A percentile compares a stretch with the other conserved stretches of the same genome.
Conservation (phyloP, 2,113 vertebrate genomes). For the Clarias batrachus region DNA sequence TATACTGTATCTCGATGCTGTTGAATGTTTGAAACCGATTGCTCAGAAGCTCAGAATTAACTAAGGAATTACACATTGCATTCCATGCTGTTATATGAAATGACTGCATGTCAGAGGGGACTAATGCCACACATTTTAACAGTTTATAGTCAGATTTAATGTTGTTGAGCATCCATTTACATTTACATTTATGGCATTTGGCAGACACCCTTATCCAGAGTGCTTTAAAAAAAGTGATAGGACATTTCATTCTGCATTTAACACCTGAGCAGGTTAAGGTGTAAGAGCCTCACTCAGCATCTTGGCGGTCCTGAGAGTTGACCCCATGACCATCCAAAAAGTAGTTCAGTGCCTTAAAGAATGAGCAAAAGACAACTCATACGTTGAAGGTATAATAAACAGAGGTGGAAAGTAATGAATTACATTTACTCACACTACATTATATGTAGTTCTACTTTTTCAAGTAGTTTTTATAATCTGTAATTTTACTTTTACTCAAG, state of each 20-base stretch:
- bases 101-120: neutral
- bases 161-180: neutral
- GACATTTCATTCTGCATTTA: neutral
- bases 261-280: neutral
- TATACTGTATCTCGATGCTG: neutral
- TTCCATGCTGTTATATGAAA: neutral
- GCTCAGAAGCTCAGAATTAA: neutral
- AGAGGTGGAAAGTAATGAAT: neutral
- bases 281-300: neutral
- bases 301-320: neutral
- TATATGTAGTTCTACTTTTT: too few relatives aligned
- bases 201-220: neutral
- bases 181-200: conserved; percentile 5
- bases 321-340: neutral
- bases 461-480: too few relatives aligned
- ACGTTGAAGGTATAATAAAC: neutral
- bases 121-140: neutral
- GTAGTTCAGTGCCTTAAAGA: neutral
- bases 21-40: neutral
- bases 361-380: neutral
- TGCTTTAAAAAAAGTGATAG: neutral
- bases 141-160: neutral
- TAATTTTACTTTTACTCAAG: too few relatives aligned
- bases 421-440: too few relatives aligned
- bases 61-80: neutral